Evolutionary conservation across 2,797 vertebrate species (phyloP).

Genomic region (Spinus pinus): DNA sequence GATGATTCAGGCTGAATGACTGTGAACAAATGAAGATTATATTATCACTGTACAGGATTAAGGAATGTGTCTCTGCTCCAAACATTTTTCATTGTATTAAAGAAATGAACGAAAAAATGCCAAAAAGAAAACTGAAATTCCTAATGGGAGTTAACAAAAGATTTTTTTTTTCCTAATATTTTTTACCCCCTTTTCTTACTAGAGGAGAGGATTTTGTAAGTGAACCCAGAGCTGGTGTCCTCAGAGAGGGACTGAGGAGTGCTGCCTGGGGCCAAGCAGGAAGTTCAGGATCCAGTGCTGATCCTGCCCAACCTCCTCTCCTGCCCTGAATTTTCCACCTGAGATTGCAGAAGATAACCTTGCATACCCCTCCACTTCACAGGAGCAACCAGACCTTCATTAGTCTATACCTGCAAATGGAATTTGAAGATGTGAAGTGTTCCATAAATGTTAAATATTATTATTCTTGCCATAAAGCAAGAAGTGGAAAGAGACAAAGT

Average conservation of each 20-base stretch:
- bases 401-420: neutral
- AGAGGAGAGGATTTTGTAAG: neutral
- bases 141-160: neutral
- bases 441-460: neutral
- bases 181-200: neutral
- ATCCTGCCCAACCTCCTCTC: neutral
- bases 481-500: neutral
- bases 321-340: neutral
- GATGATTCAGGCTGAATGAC: conserved; percentile 6
- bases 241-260: neutral
- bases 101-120: neutral
- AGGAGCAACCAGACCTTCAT: neutral
- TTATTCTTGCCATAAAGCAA: conserved; percentile 10
- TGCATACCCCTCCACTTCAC: neutral
- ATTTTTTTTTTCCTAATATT: neutral
- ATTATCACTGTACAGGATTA: conserved; percentile 6
- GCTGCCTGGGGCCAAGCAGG: neutral
- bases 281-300: neutral
- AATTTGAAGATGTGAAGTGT: neutral
- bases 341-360: neutral
- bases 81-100: neutral
- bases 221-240: accelerated
- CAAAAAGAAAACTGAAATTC: neutral
- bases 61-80: neutral
- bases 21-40: conserved; percentile 32